These are phyloP conservation scores for Stichopus horrens DNA, from an alignment of 53 echinoderm and acorn worm genomes.

Conservation along the genomic window DNA sequence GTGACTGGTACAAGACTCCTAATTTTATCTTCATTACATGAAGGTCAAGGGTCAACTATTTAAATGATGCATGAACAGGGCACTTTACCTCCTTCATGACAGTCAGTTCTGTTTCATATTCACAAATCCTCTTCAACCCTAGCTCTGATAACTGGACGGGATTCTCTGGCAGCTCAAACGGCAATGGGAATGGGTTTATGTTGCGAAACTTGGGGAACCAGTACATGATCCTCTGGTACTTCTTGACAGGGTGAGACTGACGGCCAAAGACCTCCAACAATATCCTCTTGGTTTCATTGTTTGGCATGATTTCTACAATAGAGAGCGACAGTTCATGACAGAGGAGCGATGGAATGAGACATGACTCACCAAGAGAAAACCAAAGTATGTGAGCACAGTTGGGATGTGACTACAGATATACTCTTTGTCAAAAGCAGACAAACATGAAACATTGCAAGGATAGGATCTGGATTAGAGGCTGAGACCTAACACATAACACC, in stretches of 20 bases:
- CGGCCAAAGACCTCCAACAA: conserved; percentile 80
- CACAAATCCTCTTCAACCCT: conserved; percentile 94
- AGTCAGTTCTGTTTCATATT: conserved; percentile 86
- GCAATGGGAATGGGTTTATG: conserved; percentile 97
- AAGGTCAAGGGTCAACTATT: no score
- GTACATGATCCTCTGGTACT: conserved; percentile 96
- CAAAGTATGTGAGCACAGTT: no score
- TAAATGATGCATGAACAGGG: background rate
- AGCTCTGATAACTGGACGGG: conserved; percentile 73
- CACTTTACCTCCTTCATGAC: conserved; percentile 65
- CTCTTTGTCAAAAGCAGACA: no score
- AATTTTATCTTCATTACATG: no score
- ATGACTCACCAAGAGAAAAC: no score
- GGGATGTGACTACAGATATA: no score
- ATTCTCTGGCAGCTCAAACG: conserved; percentile 76
- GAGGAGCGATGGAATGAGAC: no score
- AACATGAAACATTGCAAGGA: no score
- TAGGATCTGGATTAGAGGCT: no score
- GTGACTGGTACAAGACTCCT: no score
- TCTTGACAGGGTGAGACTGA: conserved; percentile 87
- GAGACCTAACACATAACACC: no score
- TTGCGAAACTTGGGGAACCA: conserved; percentile 98
- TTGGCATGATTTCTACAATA: conserved; percentile 78
- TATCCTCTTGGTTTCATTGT: conserved; percentile 84
- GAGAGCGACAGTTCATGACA: background rate